phyloP scores from a whole-genome alignment of 2,888 invertebrate genomes.

The Limenitis camilla region DNA sequence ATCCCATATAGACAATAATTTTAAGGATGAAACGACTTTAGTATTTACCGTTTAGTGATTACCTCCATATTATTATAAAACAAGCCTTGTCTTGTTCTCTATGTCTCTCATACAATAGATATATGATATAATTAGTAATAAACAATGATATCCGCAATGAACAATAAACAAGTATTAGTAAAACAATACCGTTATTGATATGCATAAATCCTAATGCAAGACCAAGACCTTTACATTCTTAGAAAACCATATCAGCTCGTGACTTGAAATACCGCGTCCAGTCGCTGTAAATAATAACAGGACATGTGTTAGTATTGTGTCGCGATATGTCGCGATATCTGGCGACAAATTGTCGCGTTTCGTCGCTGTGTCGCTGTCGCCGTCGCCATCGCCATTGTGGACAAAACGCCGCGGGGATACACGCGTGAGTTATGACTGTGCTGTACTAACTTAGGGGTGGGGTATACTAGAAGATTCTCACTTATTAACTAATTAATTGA shows the following conservation, averaged over 20 bases:
- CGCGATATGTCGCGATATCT: constrained; percentile 35
- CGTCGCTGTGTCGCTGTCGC: constrained; percentile 29
- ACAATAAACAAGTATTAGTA: too few relatives aligned
- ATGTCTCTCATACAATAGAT: too few relatives aligned
- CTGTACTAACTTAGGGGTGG: constrained; percentile 15
- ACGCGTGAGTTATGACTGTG: constrained; percentile 29
- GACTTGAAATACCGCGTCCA: constrained; percentile 22
- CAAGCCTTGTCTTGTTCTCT: too few relatives aligned
- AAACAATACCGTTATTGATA: not conserved
- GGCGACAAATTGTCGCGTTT: constrained; percentile 54
- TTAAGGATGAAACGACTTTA: too few relatives aligned
- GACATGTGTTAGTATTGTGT: constrained; percentile 26
- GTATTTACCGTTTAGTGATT: too few relatives aligned
- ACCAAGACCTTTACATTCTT: constrained; percentile 6
- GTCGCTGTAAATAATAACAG: constrained; percentile 29
- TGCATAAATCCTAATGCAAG: not conserved
- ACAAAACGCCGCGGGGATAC: constrained; percentile 30
- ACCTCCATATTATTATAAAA: too few relatives aligned
- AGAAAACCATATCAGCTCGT: constrained; percentile 22
- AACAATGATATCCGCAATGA: too few relatives aligned
- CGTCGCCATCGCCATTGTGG: constrained; percentile 3
- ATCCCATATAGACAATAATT: too few relatives aligned
- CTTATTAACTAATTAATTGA: too few relatives aligned
- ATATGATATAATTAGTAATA: too few relatives aligned
- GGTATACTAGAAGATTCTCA: not conserved